Evolutionary conservation across 2,113 vertebrate genomes (phyloP).

Genomic region (Laticauda laticaudata): DNA sequence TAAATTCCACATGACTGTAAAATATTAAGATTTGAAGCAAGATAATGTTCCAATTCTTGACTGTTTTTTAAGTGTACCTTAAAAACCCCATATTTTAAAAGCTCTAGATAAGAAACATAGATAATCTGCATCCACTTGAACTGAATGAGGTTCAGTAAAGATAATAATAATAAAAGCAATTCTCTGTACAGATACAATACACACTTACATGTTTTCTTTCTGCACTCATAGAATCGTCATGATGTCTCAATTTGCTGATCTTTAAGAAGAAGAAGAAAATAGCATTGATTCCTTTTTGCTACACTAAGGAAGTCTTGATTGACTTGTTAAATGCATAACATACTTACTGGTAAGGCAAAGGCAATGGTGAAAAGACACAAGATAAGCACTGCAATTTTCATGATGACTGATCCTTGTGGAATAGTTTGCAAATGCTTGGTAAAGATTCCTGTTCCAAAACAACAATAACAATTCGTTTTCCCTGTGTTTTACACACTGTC

Average conservation of each 20-base stretch:
- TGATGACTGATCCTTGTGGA: conserved; percentile 59
- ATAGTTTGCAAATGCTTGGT: conserved; percentile 36
- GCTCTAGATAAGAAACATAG: too few species aligned
- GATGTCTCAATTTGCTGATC: conserved; percentile 59
- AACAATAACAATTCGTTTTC: neutral
- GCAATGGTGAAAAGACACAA: conserved; percentile 69
- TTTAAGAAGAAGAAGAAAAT: conserved; percentile 40
- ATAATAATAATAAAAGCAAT: neutral
- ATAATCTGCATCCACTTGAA: neutral
- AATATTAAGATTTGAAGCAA: neutral
- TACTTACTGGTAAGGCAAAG: conserved; percentile 72
- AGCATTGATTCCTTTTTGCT: neutral
- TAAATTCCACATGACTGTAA: neutral
- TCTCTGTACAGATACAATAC: neutral
- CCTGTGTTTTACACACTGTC: neutral
- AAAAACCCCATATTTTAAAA: neutral
- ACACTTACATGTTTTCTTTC: conserved; percentile 70
- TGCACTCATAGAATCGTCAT: conserved; percentile 57
- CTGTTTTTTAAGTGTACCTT: neutral
- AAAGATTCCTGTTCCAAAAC: neutral
- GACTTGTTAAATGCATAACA: neutral
- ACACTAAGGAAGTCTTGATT: conserved; percentile 6
- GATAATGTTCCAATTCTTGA: neutral
- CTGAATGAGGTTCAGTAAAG: neutral
- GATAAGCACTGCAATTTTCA: conserved; percentile 68